Conservation (phyloP, 2,888 invertebrate genomes). For the Drosophila maculinotata region DNA sequence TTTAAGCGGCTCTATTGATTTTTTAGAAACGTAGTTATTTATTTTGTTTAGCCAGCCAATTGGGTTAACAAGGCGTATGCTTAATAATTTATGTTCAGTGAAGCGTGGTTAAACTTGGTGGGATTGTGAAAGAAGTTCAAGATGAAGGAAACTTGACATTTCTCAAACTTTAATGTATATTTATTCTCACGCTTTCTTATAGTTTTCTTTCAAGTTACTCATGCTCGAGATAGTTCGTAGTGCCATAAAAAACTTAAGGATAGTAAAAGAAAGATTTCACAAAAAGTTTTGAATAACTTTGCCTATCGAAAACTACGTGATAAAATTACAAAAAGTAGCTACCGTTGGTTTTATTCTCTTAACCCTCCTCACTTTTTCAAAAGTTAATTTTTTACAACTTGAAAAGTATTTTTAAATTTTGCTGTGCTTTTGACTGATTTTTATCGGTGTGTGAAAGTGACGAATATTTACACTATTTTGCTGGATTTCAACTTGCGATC, state of each 20-base stretch:
- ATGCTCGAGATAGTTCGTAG: not conserved
- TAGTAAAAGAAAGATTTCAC: not conserved
- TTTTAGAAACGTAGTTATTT: slow-evolving; percentile 24
- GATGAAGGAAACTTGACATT: not conserved
- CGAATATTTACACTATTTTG: not conserved
- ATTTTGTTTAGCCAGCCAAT: slow-evolving; percentile 11
- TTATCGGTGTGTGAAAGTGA: not conserved
- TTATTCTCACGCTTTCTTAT: not conserved
- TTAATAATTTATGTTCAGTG: slow-evolving; percentile 8
- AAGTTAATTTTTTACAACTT: not conserved
- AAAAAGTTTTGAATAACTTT: not conserved
- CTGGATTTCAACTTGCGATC: too few species aligned
- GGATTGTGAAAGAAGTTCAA: not conserved
- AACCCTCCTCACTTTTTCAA: not conserved
- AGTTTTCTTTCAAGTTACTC: not conserved
- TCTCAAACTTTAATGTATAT: not conserved
- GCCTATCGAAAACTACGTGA: not conserved
- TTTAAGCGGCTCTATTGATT: slow-evolving; percentile 51
- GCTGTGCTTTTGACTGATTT: not conserved
- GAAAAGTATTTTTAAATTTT: too few species aligned
- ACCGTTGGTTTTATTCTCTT: not conserved
- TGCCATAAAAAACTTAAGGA: not conserved
- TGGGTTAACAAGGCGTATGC: slow-evolving; percentile 18
- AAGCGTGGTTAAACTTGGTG: not conserved
- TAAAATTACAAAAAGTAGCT: not conserved